A percentile compares a stretch with the other conserved stretches of the same genome.
Evolutionary conservation across 2,113 vertebrate genomes (phyloP).

Genomic region (Otus sunia): DNA sequence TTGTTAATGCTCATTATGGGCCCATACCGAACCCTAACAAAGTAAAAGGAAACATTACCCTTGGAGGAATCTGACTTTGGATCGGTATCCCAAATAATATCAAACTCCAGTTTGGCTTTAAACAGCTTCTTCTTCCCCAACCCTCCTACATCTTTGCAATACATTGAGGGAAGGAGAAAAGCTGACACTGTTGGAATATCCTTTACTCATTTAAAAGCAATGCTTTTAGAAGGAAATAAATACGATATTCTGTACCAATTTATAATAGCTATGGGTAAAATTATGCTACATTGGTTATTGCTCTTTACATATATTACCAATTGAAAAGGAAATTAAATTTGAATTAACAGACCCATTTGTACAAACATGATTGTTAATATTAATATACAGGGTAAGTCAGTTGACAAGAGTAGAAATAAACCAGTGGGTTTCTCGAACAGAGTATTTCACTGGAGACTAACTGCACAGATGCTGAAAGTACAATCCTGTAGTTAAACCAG

Average conservation of each 20-base stretch:
- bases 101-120: neutral
- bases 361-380: conserved; percentile 41
- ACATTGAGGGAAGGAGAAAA: neutral
- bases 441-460: neutral
- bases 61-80: neutral
- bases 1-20: neutral
- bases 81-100: neutral
- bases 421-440: neutral
- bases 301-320: conserved; percentile 32
- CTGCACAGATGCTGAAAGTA: conserved; percentile 8
- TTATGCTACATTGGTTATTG: conserved; percentile 31
- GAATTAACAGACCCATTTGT: conserved; percentile 55
- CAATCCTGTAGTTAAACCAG: neutral
- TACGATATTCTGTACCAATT: neutral
- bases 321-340: conserved; percentile 41
- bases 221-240: conserved; percentile 29
- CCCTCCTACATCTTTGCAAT: neutral
- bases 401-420: conserved; percentile 26
- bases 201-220: conserved; percentile 26
- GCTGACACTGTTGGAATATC: neutral
- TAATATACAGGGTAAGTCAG: conserved; percentile 25
- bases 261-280: conserved; percentile 29
- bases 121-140: neutral
- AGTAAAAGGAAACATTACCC: neutral
- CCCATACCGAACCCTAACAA: neutral